phyloP scores from a whole-genome alignment of 92 coral and sea anemone genomes.

The Phenganax marumi region DNA sequence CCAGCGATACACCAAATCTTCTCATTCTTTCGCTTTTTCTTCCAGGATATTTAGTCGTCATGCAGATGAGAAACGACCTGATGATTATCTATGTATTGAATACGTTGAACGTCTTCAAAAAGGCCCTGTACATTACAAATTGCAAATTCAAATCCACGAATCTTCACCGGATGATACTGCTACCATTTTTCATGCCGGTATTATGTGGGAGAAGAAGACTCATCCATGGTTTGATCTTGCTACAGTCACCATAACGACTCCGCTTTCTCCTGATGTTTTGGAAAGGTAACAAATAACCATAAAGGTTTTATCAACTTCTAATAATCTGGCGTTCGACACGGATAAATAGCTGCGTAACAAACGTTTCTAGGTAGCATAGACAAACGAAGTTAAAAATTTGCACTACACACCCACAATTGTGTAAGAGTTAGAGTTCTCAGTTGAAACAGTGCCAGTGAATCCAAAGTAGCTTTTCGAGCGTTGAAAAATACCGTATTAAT shows the following conservation, averaged over 20 bases:
- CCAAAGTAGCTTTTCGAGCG: too few relatives aligned
- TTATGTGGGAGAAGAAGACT: conserved; percentile 73
- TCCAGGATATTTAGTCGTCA: conserved; percentile 30
- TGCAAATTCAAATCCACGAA: conserved; percentile 76
- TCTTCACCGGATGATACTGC: conserved; percentile 64
- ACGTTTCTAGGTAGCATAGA: too few relatives aligned
- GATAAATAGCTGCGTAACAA: too few relatives aligned
- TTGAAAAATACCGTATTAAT: too few relatives aligned
- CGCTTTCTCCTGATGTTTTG: conserved; percentile 66
- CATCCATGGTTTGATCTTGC: conserved; percentile 97
- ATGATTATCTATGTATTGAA: conserved; percentile 59
- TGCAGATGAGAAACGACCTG: conserved; percentile 54
- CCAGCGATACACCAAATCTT: neutral
- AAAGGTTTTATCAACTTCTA: too few relatives aligned
- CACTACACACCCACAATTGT: too few relatives aligned
- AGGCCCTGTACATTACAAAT: conserved; percentile 66
- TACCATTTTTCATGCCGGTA: conserved; percentile 61
- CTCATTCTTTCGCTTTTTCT: neutral
- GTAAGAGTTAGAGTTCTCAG: too few relatives aligned
- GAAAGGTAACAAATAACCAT: conserved; percentile 49
- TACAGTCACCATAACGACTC: conserved; percentile 67
- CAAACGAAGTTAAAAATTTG: too few relatives aligned
- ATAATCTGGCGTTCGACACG: too few relatives aligned
- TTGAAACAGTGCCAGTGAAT: too few relatives aligned
- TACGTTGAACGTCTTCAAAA: conserved; percentile 55